Evolutionary conservation across 1,140 invertebrate species (phyloP), one percentile per base, ranked within the genome.

Genomic region (Drosophila ohnishii): DNA sequence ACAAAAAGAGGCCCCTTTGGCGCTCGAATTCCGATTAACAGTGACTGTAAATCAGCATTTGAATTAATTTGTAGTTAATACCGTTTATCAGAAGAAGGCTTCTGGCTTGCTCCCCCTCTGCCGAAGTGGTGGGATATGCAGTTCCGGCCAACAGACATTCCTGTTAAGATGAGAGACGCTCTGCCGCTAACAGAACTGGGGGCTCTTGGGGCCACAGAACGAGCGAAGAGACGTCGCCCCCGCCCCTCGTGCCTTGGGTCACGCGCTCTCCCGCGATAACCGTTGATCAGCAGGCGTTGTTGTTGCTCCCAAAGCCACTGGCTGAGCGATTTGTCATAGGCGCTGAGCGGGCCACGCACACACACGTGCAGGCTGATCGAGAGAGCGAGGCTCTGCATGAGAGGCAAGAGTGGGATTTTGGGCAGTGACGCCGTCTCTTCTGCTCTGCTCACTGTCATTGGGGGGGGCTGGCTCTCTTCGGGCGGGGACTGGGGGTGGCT

Each of bases 241-340:
- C 47, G 79, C 44, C 39, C 47, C 44, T 44, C 55, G 5, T n/a
- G 56, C 40, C 35, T 81, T 83, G 80, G 84, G 76, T 84, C 80
- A 84, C 80, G 35, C 59, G 44, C 53, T 44, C 47, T 48, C 47
- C 51, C 51, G 51, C 51, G 56, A 74, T 74, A 59, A 55, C 48
- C 61, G 40, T 40, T 66, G 44, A 45, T 65, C 61, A 22, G 71
- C 56, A 42, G 71, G 60, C 37, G 42, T 34, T 50, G 82, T 44
- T 65, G 25, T 45, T 39, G 60, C 14, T 47, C 35, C 19, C 60
- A 66, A 51, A 90, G 60, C 75, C 75, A 75, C 16, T 47, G 44
- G 39, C 64, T 60, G 9, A 90, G 25, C 45, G 75, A 76, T 78
- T 78, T 80, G 66, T 87, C 87, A 75, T 79, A 83, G 74, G 35